Conservation (phyloP, 2,797 vertebrate genomes). For the Gallinago stenura region DNA sequence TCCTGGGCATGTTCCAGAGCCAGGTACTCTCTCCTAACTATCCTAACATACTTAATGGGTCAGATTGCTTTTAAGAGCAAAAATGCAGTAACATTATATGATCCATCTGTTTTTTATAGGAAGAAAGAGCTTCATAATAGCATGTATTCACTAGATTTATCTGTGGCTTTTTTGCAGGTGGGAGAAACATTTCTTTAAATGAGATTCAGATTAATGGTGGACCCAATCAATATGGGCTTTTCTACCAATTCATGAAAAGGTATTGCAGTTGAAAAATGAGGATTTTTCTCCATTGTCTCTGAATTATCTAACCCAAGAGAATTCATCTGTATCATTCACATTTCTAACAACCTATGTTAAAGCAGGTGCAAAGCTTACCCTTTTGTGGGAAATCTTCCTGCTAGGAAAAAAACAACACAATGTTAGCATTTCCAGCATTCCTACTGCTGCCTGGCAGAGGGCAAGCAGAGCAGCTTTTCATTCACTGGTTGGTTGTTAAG, state of each 20-base stretch:
- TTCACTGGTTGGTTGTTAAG: not conserved
- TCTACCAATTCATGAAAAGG: not conserved
- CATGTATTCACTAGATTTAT: not conserved
- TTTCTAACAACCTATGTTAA: not conserved
- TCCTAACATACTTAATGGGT: not conserved
- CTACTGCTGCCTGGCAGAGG: not conserved
- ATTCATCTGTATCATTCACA: not conserved
- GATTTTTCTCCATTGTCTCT: not conserved
- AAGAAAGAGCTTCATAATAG: not conserved
- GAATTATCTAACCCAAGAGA: conserved; percentile 8
- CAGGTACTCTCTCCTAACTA: not conserved
- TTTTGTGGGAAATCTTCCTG: not conserved
- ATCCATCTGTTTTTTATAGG: not conserved
- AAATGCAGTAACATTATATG: not conserved
- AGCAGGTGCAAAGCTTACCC: not conserved
- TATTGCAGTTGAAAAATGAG: not conserved
- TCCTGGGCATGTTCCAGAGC: not conserved
- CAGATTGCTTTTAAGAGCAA: not conserved
- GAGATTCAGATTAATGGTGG: not conserved
- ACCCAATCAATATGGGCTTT: not conserved
- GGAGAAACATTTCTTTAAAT: not conserved
- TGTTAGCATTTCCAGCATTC: not conserved
- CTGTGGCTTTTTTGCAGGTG: conserved; percentile 4
- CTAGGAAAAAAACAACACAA: not conserved
- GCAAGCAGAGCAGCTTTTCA: not conserved